Evolutionary conservation across 2,113 vertebrate species (phyloP).

Genomic region (Tupaia chinensis): DNA sequence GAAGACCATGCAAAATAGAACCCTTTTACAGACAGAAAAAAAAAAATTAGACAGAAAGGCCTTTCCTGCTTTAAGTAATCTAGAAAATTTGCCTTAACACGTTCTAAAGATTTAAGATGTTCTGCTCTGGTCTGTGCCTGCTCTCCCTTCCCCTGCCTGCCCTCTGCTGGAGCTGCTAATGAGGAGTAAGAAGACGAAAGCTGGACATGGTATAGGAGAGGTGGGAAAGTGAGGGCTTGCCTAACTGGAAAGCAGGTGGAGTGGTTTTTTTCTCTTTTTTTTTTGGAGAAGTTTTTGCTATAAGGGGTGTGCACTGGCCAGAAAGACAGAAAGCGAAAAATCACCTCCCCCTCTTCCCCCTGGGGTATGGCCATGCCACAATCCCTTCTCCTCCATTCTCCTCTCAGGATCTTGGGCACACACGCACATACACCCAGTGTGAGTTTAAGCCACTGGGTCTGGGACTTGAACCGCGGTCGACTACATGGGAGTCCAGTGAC

Average conservation of each 20-base stretch:
- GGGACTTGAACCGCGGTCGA: too few relatives aligned
- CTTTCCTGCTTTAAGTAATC: slow-evolving; percentile 11
- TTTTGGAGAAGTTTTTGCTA: too few relatives aligned
- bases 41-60: not conserved
- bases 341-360: too few relatives aligned
- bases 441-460: too few relatives aligned
- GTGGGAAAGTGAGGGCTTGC: not conserved
- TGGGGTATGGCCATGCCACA: too few relatives aligned
- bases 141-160: slow-evolving; percentile 75
- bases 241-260: not conserved
- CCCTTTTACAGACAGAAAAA: not conserved
- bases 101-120: slow-evolving; percentile 1
- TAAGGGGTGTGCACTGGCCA: too few relatives aligned
- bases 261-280: too few relatives aligned
- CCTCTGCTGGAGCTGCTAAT: slow-evolving; percentile 79
- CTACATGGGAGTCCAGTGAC: too few relatives aligned
- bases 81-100: slow-evolving; percentile 44
- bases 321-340: too few relatives aligned
- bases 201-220: not conserved
- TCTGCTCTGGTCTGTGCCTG: not conserved
- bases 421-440: too few relatives aligned
- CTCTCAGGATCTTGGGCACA: too few relatives aligned
- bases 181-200: not conserved
- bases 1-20: not conserved
- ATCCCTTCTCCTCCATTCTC: too few relatives aligned